Percentiles rank a stretch among this genome's conserved stretches.
Conservation (phyloP, 2,113 vertebrate species). For the Phocoena sinus region DNA sequence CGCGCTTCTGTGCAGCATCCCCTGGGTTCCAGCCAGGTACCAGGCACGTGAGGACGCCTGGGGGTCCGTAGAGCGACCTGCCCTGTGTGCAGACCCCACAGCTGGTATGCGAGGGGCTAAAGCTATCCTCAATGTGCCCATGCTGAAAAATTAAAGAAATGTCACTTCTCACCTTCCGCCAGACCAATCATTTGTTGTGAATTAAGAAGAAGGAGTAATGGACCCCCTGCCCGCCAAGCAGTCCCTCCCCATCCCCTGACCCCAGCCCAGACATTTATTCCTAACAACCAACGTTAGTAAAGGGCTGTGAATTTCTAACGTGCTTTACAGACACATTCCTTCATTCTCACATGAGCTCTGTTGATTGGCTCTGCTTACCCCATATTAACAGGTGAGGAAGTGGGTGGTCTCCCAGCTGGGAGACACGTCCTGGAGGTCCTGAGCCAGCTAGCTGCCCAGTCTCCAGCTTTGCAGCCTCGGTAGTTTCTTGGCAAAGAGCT, state of each 20-base stretch:
- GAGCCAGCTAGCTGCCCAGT: not conserved
- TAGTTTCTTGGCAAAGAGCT: not conserved
- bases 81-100: not conserved
- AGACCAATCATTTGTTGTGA: not conserved
- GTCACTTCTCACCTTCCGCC: not conserved
- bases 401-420: not conserved
- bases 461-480: not conserved
- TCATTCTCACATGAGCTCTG: not conserved
- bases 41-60: not conserved
- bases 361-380: not conserved
- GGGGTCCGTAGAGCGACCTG: not conserved
- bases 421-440: not conserved
- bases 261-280: not conserved
- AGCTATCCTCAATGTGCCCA: not conserved
- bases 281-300: not conserved
- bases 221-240: rapidly evolving
- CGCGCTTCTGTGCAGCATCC: rapidly evolving
- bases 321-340: not conserved
- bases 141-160: not conserved
- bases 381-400: not conserved
- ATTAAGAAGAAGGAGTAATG: not conserved
- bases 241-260: rapidly evolving
- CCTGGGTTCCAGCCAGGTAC: not conserved
- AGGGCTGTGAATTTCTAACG: not conserved
- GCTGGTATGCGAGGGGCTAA: not conserved